Evolutionary conservation across 1,140 invertebrate species (phyloP).

Genomic region (Spodoptera frugiperda): DNA sequence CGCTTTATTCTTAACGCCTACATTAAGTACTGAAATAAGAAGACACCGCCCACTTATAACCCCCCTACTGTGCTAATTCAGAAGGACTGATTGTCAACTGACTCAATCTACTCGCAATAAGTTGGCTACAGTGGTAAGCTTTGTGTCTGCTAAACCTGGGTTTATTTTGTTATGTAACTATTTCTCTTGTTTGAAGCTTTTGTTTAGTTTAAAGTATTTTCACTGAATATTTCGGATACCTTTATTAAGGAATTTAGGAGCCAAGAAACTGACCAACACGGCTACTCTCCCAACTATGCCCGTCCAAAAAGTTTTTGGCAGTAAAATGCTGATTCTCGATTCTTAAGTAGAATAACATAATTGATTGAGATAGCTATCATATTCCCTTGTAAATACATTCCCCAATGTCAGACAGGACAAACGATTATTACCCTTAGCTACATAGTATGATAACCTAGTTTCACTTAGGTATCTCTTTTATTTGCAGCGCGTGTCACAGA

Average conservation of each 20-base stretch:
- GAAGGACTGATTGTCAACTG: constrained; percentile 5
- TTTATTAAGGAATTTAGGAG: no score
- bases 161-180: neutral
- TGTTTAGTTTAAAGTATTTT: no score
- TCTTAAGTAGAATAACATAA: no score
- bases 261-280: no score
- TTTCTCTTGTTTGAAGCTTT: no score
- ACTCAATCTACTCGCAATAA: constrained; percentile 6
- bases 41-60: constrained; percentile 11
- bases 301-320: no score
- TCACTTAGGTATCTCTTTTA: neutral
- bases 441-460: neutral
- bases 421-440: neutral
- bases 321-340: no score
- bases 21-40: constrained; percentile 27
- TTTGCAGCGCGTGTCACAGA: neutral
- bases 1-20: constrained; percentile 41
- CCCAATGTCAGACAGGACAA: neutral
- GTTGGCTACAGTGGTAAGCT: neutral
- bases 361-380: no score
- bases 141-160: neutral
- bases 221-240: no score
- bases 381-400: no score
- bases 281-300: no score
- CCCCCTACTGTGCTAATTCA: constrained; percentile 12